phyloP scores from a whole-genome alignment of 2,888 invertebrate species.

The Scaptomyza flava region DNA sequence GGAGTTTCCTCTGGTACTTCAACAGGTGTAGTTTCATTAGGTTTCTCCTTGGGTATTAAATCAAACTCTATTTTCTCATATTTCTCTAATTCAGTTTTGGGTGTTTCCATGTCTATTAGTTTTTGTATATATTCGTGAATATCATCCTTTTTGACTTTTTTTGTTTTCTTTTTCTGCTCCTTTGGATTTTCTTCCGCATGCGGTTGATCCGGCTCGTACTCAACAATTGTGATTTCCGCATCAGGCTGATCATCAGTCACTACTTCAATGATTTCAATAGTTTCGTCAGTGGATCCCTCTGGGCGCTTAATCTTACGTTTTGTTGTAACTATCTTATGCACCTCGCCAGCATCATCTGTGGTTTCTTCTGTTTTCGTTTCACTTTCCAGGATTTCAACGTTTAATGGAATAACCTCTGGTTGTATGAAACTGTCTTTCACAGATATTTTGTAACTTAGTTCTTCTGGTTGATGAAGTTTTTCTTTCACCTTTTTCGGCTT shows the following conservation, averaged over 20 bases:
- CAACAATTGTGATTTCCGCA: constrained; percentile 78
- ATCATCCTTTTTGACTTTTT: constrained; percentile 80
- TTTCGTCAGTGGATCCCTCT: constrained; percentile 82
- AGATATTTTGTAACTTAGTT: constrained; percentile 42
- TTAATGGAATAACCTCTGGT: constrained; percentile 49
- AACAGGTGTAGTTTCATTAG: constrained; percentile 44
- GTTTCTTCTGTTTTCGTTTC: constrained; percentile 83
- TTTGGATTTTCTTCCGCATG: constrained; percentile 81
- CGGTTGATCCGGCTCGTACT: constrained; percentile 74
- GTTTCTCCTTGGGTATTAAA: constrained; percentile 59
- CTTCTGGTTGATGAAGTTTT: constrained; percentile 20
- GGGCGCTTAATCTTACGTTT: constrained; percentile 84
- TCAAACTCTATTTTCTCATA: constrained; percentile 84
- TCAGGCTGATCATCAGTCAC: constrained; percentile 81
- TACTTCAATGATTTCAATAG: constrained; percentile 83
- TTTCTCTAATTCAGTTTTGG: constrained; percentile 82
- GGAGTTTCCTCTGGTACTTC: constrained; percentile 67
- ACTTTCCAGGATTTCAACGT: constrained; percentile 82
- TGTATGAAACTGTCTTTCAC: constrained; percentile 52
- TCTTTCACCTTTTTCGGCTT: constrained; percentile 28
- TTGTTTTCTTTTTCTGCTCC: constrained; percentile 78
- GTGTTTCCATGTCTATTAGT: constrained; percentile 78
- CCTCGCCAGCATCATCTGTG: constrained; percentile 82
- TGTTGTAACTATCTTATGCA: constrained; percentile 83
- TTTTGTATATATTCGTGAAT: constrained; percentile 79